Evolutionary conservation across 2,797 vertebrate genomes (phyloP).

Genomic region (Lithobates pipiens): DNA sequence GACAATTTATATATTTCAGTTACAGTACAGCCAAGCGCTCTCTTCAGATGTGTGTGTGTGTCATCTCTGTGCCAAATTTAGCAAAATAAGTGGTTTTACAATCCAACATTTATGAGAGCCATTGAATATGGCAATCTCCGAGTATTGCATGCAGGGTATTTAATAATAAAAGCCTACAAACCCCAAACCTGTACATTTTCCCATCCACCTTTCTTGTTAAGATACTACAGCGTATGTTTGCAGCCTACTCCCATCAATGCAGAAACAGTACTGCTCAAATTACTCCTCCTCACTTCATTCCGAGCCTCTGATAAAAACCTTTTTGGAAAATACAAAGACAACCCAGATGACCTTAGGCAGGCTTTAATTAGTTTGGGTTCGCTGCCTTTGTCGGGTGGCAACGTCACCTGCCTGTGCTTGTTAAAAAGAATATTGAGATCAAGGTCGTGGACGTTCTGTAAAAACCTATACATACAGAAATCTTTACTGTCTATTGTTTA

Average conservation of each 20-base stretch:
- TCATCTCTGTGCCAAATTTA: too few relatives aligned
- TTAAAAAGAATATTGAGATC: background rate
- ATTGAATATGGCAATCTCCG: too few relatives aligned
- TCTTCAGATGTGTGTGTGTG: too few relatives aligned
- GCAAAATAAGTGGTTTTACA: too few relatives aligned
- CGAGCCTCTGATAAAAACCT: background rate
- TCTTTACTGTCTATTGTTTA: background rate
- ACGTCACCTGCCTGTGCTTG: background rate
- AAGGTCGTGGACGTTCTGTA: background rate
- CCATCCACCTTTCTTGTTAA: background rate
- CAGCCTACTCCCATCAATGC: background rate
- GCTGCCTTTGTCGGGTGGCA: background rate
- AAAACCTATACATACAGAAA: background rate
- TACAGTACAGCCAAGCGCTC: too few relatives aligned
- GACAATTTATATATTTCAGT: too few relatives aligned
- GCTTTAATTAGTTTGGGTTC: background rate
- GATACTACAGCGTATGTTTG: background rate
- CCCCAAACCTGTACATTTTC: background rate
- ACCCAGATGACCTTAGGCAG: background rate
- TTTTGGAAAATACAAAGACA: background rate
- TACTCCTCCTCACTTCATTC: background rate
- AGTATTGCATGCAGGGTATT: too few relatives aligned
- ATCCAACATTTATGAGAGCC: too few relatives aligned
- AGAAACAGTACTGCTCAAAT: background rate
- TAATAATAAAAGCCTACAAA: too few relatives aligned